phyloP scores from a whole-genome alignment of 1,140 invertebrate species.

The Adoxophyes honmai region DNA sequence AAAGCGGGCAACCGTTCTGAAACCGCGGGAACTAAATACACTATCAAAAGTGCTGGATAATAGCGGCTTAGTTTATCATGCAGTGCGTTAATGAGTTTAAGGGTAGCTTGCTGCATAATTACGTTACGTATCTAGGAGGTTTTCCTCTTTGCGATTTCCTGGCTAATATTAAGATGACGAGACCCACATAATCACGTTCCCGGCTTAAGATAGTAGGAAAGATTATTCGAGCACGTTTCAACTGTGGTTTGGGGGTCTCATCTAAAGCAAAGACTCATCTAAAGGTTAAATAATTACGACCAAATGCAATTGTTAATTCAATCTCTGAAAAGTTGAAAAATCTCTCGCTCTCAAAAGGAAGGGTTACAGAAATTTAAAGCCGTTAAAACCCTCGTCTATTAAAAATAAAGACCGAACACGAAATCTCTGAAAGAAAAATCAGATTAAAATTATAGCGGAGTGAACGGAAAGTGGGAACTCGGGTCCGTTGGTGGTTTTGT shows the following conservation, averaged over 20 bases:
- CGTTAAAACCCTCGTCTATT: conserved; percentile 2
- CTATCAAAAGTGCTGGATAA: conserved; percentile 18
- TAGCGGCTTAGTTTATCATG: conserved; percentile 22
- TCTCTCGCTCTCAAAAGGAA: background rate
- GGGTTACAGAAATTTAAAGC: background rate
- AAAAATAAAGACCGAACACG: conserved; percentile 5
- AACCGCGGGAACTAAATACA: conserved; percentile 1
- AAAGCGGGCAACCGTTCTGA: conserved; percentile 8
- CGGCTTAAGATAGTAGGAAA: no score
- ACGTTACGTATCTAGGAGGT: conserved; percentile 2
- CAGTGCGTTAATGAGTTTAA: conserved; percentile 17
- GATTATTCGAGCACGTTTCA: no score
- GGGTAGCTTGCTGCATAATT: conserved; percentile 1
- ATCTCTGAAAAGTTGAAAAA: no score
- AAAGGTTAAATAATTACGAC: no score
- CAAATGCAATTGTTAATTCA: no score
- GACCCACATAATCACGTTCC: no score
- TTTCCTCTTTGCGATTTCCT: conserved; percentile 7
- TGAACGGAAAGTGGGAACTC: background rate
- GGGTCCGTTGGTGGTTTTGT: background rate
- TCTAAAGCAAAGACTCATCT: no score
- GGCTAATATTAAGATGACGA: background rate
- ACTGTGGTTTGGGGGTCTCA: no score
- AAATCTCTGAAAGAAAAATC: conserved; percentile 8
- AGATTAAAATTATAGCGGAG: background rate